Evolutionary conservation across 2,888 invertebrate genomes (phyloP).

Genomic region (Pimpla rufipes): DNA sequence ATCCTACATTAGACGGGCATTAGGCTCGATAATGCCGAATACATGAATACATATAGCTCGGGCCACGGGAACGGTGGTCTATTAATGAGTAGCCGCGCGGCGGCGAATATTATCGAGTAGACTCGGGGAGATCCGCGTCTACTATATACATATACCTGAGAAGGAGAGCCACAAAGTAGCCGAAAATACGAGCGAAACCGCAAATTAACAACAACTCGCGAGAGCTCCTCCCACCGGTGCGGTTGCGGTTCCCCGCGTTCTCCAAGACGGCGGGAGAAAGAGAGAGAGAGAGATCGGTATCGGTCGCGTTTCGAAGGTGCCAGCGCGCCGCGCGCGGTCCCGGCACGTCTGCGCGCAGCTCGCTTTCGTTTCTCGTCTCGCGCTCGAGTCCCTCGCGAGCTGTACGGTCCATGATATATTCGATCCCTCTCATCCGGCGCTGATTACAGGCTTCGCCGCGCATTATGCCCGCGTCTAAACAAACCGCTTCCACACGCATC

Average conservation of each 20-base stretch:
- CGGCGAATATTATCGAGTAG: slow-evolving; percentile 48
- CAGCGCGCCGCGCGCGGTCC: slow-evolving; percentile 23
- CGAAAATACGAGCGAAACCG: slow-evolving; percentile 74
- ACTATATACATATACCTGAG: background rate
- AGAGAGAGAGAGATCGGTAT: slow-evolving; percentile 20
- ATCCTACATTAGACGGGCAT: slow-evolving; percentile 51
- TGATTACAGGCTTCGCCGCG: slow-evolving; percentile 81
- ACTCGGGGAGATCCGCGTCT: slow-evolving; percentile 16
- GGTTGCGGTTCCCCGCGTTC: slow-evolving; percentile 40
- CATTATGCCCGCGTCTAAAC: slow-evolving; percentile 83
- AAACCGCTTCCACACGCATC: slow-evolving; percentile 83
- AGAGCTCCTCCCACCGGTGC: slow-evolving; percentile 66
- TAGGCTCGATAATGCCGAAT: slow-evolving; percentile 46
- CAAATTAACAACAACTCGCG: slow-evolving; percentile 75
- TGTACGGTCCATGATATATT: slow-evolving; percentile 76
- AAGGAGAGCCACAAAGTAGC: slow-evolving; percentile 78
- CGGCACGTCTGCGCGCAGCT: slow-evolving; percentile 43
- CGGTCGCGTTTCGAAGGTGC: slow-evolving; percentile 34
- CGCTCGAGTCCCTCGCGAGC: slow-evolving; percentile 52
- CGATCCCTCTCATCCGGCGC: slow-evolving; percentile 80
- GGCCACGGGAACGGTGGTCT: slow-evolving; percentile 64
- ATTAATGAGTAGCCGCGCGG: slow-evolving; percentile 75
- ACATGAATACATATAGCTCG: slow-evolving; percentile 37
- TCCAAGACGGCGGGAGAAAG: background rate
- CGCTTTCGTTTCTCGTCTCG: slow-evolving; percentile 72